A percentile compares a stretch with the other conserved stretches of the same genome.
phyloP scores from a whole-genome alignment of 2,797 vertebrate genomes.

The Chiloscyllium punctatum region DNA sequence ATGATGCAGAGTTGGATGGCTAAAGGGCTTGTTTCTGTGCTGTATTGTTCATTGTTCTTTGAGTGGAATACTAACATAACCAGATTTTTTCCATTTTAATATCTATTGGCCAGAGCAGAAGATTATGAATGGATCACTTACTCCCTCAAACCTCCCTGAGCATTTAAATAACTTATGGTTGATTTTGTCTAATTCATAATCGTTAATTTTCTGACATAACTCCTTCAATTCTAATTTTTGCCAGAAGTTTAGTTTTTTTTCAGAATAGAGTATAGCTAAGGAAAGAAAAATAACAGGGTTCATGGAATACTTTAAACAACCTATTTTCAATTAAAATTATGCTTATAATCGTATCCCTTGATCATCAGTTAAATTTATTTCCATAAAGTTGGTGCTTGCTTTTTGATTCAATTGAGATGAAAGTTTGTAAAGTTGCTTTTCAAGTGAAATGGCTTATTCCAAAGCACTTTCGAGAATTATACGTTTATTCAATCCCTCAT shows the following conservation, averaged over 20 bases:
- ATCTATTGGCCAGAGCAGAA: background rate
- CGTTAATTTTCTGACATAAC: no score
- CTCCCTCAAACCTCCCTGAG: background rate
- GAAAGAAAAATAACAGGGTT: no score
- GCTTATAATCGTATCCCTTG: background rate
- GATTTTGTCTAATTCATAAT: background rate
- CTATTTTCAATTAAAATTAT: background rate
- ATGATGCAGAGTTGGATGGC: no score
- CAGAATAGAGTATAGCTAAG: no score
- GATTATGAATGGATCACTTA: background rate
- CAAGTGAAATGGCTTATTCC: background rate
- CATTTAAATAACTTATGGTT: background rate
- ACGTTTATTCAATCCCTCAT: background rate
- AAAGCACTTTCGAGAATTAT: background rate
- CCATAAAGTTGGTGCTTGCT: background rate
- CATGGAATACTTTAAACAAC: no score
- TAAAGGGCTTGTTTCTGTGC: no score
- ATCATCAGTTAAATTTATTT: background rate
- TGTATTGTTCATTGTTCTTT: no score
- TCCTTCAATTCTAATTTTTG: no score
- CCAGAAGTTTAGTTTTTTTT: no score
- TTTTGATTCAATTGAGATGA: background rate
- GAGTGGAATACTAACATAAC: background rate
- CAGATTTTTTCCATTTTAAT: background rate
- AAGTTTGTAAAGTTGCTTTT: background rate